Base-by-base conservation (phyloP, 2,797 vertebrate species). In the Enteromius unitaeniatus region DNA sequence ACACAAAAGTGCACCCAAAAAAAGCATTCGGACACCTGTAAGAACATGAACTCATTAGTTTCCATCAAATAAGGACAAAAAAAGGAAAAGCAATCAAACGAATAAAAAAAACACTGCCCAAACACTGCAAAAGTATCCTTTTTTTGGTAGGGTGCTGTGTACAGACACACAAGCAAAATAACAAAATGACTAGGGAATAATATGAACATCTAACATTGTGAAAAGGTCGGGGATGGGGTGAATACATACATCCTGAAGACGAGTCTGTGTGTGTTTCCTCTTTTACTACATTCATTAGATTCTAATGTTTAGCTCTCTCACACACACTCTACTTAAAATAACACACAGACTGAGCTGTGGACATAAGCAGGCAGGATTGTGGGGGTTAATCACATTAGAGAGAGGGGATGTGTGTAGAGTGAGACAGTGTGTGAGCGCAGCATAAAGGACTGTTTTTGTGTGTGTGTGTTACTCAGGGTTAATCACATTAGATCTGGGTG, bases 371-470 rank as follows among this genome's bases (percentile, higher is more conserved):
- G 77, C 76, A 89, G 89, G 81, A 89, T 89, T 90, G 93, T 93
- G 92, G 87, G 91, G 91, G 82, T 89, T 94, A 93, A 94, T 93
- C 91, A 90, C 89, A 92, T 94, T 93, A 94, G 23, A 80, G 60
- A 78, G 68, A 86, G 69, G 58, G 83, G 77, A 83, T 79, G 79
- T 70, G 78, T 62, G 64, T 70, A 42, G 62, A 79, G 82, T 17
- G 62, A 76, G 40, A 79, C 31, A 42, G 67, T 73, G 34, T 75
- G 60, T 42, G n/a, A 70, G 64, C 6, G 14, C 62, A 79, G 47
- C 21, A 79, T 40, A 68, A 79, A 65, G 4, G 78, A 68, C 34
- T 69, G 23, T 40, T n/a, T 64, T 28, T 68, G 28, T 82, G 60
- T 69, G 74, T 69, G 47, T 31, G 60, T 74, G 85, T 53, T 49